phyloP scores from a whole-genome alignment of 2,888 invertebrate species.

The Erebia palarica region DNA sequence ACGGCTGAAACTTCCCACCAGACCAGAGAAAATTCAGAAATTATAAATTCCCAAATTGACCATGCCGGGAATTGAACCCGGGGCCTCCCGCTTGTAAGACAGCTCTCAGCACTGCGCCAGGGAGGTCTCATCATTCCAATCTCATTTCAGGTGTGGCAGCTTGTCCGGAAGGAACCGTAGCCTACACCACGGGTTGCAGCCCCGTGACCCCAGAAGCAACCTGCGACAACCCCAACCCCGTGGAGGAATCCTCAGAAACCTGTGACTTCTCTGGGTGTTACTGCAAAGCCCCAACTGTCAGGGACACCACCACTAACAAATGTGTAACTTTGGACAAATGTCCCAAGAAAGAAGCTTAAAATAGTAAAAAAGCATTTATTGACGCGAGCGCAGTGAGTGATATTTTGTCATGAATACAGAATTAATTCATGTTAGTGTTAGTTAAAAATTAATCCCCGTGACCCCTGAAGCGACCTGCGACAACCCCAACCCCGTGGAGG shows the following conservation, averaged over 20 bases:
- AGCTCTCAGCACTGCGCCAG: no score
- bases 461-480: slow-evolving; percentile 60
- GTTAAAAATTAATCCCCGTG: no score
- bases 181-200: slow-evolving; percentile 50
- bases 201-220: slow-evolving; percentile 54
- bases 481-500: slow-evolving; percentile 49
- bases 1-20: no score
- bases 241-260: slow-evolving; percentile 34
- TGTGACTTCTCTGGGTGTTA: slow-evolving; percentile 59
- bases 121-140: no score
- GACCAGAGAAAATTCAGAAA: no score
- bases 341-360: slow-evolving; percentile 33
- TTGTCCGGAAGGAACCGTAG: slow-evolving; percentile 46
- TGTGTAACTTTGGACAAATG: slow-evolving; percentile 57
- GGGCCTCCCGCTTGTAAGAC: no score
- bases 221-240: slow-evolving; percentile 56
- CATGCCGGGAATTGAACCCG: no score
- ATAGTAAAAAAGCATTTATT: not conserved
- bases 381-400: no score
- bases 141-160: slow-evolving; percentile 39
- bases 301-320: slow-evolving; percentile 49
- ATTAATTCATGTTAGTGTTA: no score
- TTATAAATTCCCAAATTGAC: no score
- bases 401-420: no score
- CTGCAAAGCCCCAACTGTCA: slow-evolving; percentile 57